Evolutionary conservation across 2,888 invertebrate species (phyloP), one percentile per base, ranked within the genome.

Genomic region (Ochropleura plecta): DNA sequence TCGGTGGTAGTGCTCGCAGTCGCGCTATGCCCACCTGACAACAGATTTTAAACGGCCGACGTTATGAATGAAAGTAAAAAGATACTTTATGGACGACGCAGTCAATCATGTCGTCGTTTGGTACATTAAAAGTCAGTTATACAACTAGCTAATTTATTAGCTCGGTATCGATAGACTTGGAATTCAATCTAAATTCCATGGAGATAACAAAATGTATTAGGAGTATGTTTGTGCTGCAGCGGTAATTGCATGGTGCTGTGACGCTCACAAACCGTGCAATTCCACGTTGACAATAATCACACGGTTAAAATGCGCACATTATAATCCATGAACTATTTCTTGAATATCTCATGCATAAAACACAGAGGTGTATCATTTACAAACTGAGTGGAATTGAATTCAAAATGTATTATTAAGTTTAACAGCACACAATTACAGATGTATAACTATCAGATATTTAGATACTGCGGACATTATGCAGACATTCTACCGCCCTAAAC

Each of bases 31-130:
- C 82, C 85, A 86, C 87, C 81, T 86, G 86, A 87, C 84, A 78
- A 84, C 85, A 79, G n/a, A 85, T 77, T 86, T 87, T 83, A 79
- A 88, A 86, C 84, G 75, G 78, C 81, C 76, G 57, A 76, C 57
- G 79, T 79, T 83, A 83, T 88, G 88, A 89, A 89, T 86, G 88
- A 86, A 84, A 86, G 86, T 87, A 83, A 85, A 82, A 80, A 73
- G 57, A 85, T 73, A 73, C 81, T 78, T 76, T 65, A 72, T 64
- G 69, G 73, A 40, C 67, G 72, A 76, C 57, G 77, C 69, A 76
- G 69, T 77, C 70, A 74, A 72, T 86, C 74, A 78, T 80, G 62
- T 83, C 72, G 60, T 53, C 59, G 70, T 75, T 74, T 77, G 53
- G 67, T 81, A 73, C 64, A 77, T 78, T 88, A 64, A 75, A 80